Base-by-base conservation (phyloP, 2,888 invertebrate species). In the Tipula lateralis region DNA sequence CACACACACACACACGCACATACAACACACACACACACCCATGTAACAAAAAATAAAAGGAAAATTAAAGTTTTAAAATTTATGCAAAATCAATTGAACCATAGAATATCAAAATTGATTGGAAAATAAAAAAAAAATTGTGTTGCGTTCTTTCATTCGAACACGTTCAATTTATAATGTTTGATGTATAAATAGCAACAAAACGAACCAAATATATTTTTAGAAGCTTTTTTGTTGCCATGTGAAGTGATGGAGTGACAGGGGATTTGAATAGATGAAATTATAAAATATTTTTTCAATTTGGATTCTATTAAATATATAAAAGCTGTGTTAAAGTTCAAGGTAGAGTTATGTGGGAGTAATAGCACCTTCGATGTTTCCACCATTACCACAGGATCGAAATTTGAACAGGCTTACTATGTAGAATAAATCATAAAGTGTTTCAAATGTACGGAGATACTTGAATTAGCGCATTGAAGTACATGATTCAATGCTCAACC, bases 81-180 rank as follows among this genome's bases (percentile, higher is more conserved):
- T 66, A 66, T 66, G 66, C 66, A 66, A 66, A 66, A 66, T 66
- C 66, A 66, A 24, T 66, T 66, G 66, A 66, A 66, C 66, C 66
- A 66, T 66, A 9, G 24, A 66, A 66, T 66, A 66, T 66, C 19
- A 66, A 66, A 66, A 66, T 66, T 66, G 66, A 66, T 66, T 66
- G 66, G 66, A 24, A 66, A 50, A 50, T 50, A 50, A 4, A 50
- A 50, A 24, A 66, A 19, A 66, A 66, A 24, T 66, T 66, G 1
- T 66, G 66, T 66, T 24, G 66, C 24, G 44, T 16, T 44, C 39
- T 2, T 3, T 13, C 39, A 13, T 39, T 24, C 24, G 66, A 7
- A n/a, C 4, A 12, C 13, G 39, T 39, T 39, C 39, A 36, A 2
- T n/a, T n/a, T n/a, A n/a, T n/a, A n/a, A 9, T 6, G 6, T 50